Evolutionary conservation across 2,113 vertebrate species (phyloP), one percentile per base, ranked within the genome.

Genomic region (Oreocharis arfaki): DNA sequence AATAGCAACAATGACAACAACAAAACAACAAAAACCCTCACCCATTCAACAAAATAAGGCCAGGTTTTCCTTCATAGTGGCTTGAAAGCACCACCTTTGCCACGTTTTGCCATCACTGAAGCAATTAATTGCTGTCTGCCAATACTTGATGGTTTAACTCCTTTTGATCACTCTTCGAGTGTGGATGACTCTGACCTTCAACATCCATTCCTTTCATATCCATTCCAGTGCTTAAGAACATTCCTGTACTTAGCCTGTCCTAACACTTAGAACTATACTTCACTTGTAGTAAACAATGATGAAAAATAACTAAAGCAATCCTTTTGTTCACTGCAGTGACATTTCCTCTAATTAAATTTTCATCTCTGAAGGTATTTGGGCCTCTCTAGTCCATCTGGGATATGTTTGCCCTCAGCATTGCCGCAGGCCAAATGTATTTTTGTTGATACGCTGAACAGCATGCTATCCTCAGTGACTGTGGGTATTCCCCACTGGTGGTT

Each of bases 261-360:
- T 86, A 76, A 87, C 81, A 79, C 91, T 95, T 95, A 92, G 94
- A 95, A 85, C 91, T 79, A 19, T 22, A 52, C 64, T 87, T 87
- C 46, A 44, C 37, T 87, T 17, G 44, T 56, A 88, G 65, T 86
- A 88, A 97, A 93, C 76, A 95, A 78, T 73, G 65, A 69, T 80
- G 91, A 96, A 90, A 96, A 95, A 94, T 49, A 69, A 87, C 80
- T 59, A 93, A 96, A 84, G 94, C 85, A 89, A 95, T 28, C 77
- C 92, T 96, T 97, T 97, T 96, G 86, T 97, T 98, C 96, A 94
- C 95, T 93, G 73, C 61, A 83, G 67, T 97, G 96, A 96, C 96
- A 97, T 97, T 97, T 97, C 93, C 91, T 97, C 91, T 96, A 97
- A 97, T 97, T 97, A 96, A 97, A 96, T 94, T 98, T 98, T 98